A percentile compares a stretch with the other conserved stretches of the same genome.
Evolutionary conservation across 2,888 invertebrate genomes (phyloP).

Genomic region (Macrosoma leucophasiata): DNA sequence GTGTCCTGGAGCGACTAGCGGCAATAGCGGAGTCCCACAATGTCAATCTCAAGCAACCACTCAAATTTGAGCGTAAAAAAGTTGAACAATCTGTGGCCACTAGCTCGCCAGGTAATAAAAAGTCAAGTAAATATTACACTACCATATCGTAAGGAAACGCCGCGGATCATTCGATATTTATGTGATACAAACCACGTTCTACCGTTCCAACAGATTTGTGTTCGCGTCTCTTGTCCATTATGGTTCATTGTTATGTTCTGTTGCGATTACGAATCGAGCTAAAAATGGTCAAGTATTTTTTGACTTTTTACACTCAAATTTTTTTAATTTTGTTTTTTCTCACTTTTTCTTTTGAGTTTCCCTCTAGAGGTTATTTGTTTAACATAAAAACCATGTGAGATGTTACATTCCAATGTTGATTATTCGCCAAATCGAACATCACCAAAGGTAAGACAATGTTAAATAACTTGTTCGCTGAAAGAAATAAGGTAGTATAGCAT

Average conservation of each 20-base stretch:
- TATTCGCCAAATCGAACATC: conserved; percentile 58
- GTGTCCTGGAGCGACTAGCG: conserved; percentile 88
- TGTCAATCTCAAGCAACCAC: conserved; percentile 87
- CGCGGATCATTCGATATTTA: conserved; percentile 39
- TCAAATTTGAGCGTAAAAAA: conserved; percentile 80
- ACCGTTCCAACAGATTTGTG: conserved; percentile 23
- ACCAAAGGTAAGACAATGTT: conserved; percentile 70
- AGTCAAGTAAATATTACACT: conserved; percentile 78
- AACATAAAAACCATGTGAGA: conserved; percentile 51
- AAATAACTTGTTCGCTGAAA: conserved; percentile 53
- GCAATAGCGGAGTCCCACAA: conserved; percentile 91
- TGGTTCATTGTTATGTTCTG: conserved; percentile 62
- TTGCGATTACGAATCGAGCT: conserved; percentile 70
- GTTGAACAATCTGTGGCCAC: conserved; percentile 78
- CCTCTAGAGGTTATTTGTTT: conserved; percentile 42
- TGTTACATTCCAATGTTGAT: conserved; percentile 67
- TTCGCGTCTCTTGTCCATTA: conserved; percentile 39
- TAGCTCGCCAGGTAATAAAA: conserved; percentile 78
- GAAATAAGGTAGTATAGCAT: conserved; percentile 75
- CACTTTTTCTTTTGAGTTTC: conserved; percentile 50
- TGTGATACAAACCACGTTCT: conserved; percentile 33
- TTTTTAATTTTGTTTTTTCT: conserved; percentile 52
- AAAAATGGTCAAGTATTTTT: conserved; percentile 76
- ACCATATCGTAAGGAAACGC: conserved; percentile 68
- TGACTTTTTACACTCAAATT: conserved; percentile 78